Base-by-base conservation (phyloP, 1,140 invertebrate genomes). In the Heliconius congener region DNA sequence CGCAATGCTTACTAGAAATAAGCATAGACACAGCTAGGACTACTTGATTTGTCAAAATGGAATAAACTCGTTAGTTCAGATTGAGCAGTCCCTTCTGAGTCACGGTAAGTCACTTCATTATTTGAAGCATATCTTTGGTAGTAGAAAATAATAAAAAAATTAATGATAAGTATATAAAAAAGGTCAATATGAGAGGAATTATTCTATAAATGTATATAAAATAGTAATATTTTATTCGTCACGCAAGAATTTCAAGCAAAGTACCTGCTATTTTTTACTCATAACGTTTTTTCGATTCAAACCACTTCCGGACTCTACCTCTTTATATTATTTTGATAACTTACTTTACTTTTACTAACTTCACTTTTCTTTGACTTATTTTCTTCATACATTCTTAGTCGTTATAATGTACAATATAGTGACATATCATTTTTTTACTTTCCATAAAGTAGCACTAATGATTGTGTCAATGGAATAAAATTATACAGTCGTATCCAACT, bases 131-230 rank as follows among this genome's bases (percentile, higher is more conserved):
- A 92, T 93, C 91, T 87, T 87, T 82, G 81, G 84, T 93, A 91
- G 85, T 85, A 79, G 83, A 82, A 72, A 76, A 81, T 80, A 86
- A 84, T 88, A 83, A 81, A 82, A 83, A 86, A 86, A 88, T 86
- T 88, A 60, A 87, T 82, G 90, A 86, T 92, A 93, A 92, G 87
- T 90, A 90, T 88, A 90, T 78, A 88, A 79, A 88, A 92, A 92
- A 93, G 92, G 92, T 94, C 92, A 93, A 91, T 88, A 93, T 90
- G 91, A 93, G 91, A 92, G 91, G 91, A 93, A 93, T 87, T 92
- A 93, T 91, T 89, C 82, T 90, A 83, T 83, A 87, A 89, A 91
- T 90, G 88, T 93, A 90, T 90, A 93, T 84, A 92, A 90, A 86
- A 89, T 88, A 90, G 88, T 77, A 83, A 87, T 86, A 88, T 87